Percentiles rank a stretch among this genome's conserved stretches.
These are phyloP conservation scores for Macaca fascicularis DNA, from an alignment of 2,113 vertebrate species.

Conservation along the genomic window T2T-MFA8v1.1 NC_088381.1:109820001-109820500, in stretches of 20 bases:
- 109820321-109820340: constrained; percentile 10
- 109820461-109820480: not conserved
- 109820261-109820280: not conserved
- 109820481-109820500: not conserved
- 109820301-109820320: constrained; percentile 16
- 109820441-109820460: not conserved
- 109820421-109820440: not conserved
- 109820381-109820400: not conserved
- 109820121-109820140: not conserved
- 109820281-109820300: constrained; percentile 33
- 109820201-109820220: not conserved
- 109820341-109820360: constrained; percentile 41
- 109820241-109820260: not conserved
- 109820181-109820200: not conserved
- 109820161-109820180: not conserved
- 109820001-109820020: not conserved
- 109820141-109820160: not conserved
- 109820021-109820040: not conserved
- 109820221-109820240: not conserved
- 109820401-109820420: not conserved
- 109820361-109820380: not conserved
- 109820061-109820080: not conserved
- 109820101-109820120: not conserved
- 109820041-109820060: not conserved
- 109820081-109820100: not conserved